Evolutionary conservation across 2,113 vertebrate genomes (phyloP), one percentile per base, ranked within the genome.

Genomic region (Cololabis saira): DNA sequence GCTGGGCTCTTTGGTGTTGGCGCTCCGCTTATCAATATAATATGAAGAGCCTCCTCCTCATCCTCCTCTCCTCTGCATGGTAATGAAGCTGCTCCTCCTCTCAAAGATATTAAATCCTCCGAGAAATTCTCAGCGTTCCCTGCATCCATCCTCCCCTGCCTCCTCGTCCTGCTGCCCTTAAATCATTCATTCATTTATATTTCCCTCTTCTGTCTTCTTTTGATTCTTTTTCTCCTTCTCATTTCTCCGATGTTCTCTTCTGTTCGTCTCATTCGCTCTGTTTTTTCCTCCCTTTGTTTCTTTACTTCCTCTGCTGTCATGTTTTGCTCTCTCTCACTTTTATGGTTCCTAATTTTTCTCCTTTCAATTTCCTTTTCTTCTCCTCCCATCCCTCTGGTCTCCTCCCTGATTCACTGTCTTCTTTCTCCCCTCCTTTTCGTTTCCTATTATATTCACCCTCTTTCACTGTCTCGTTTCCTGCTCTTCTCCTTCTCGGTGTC

Each of bases 21-120:
- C 3, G 18, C 57, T 67, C 62, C 44, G 75, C 67, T 48, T 21
- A 57, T 86, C 33, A 78, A 81, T 81, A 78, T 78, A 53, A 44
- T 9, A 86, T 69, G 30, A 14, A 22, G 47, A 2, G 54, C 69
- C 37, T 30, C 49, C 24, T 62, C 19, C 17, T 49, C 51, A 22
- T 21, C 60, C 30, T 8, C 49, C 33, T 65, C 41, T 15, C 53
- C 52, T 33, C 45, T 5, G 9, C 45, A 19, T 37, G 47, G 17
- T 45, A 17, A 61, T 60, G 17, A 8, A 12, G 3, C 59, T 52
- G 50, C 76, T 74, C 68, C 69, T 71, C 76, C 69, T 74, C 62
- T 76, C 37, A 59, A 60, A 75, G 5, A 10, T 45, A 19, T 9
- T 3, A 17, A 44, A 44, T 49, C 64, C 16, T 1, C 42, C 0